These are phyloP conservation scores for Drosophila demipolita DNA, from an alignment of 2,888 invertebrate species.

Conservation along the genomic window DNA sequence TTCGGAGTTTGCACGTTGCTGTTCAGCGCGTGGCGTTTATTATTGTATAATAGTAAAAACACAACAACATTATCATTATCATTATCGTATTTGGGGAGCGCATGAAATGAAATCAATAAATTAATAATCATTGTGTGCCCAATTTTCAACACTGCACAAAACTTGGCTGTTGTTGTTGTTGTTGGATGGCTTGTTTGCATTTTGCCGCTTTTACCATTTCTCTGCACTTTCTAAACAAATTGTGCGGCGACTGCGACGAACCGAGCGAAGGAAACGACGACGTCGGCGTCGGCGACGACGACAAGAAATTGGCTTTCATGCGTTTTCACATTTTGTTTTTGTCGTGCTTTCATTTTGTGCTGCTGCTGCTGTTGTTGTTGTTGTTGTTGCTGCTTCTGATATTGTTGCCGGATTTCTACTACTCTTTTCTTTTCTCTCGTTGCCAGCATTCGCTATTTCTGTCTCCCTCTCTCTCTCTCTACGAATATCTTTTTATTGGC, in stretches of 20 bases:
- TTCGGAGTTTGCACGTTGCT: constrained; percentile 41
- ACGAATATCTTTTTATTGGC: constrained; percentile 67
- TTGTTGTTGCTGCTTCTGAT: constrained; percentile 20
- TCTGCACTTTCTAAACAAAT: constrained; percentile 83
- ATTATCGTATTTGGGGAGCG: constrained; percentile 35
- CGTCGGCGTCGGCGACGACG: constrained; percentile 13
- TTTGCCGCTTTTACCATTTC: constrained; percentile 83
- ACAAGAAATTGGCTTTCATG: constrained; percentile 75
- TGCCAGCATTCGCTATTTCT: constrained; percentile 41
- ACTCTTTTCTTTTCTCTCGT: constrained; percentile 59
- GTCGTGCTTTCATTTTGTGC: constrained; percentile 77
- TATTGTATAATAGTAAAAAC: constrained; percentile 72
- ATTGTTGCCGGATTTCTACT: constrained; percentile 66
- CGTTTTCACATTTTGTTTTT: constrained; percentile 81
- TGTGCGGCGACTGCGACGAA: constrained; percentile 64
- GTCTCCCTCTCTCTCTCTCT: constrained; percentile 36
- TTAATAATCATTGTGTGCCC: constrained; percentile 74
- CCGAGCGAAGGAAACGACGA: constrained; percentile 52
- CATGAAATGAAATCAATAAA: constrained; percentile 69
- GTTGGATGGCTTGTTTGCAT: constrained; percentile 68
- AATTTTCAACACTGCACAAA: constrained; percentile 65
- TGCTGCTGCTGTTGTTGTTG: constrained; percentile 37
- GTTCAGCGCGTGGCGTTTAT: constrained; percentile 45
- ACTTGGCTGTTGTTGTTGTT: constrained; percentile 33
- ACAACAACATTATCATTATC: constrained; percentile 32